A percentile compares a stretch with the other conserved stretches of the same genome.
Conservation (phyloP, 2,797 vertebrate species). For the Acrocephalus scirpaceus region DNA sequence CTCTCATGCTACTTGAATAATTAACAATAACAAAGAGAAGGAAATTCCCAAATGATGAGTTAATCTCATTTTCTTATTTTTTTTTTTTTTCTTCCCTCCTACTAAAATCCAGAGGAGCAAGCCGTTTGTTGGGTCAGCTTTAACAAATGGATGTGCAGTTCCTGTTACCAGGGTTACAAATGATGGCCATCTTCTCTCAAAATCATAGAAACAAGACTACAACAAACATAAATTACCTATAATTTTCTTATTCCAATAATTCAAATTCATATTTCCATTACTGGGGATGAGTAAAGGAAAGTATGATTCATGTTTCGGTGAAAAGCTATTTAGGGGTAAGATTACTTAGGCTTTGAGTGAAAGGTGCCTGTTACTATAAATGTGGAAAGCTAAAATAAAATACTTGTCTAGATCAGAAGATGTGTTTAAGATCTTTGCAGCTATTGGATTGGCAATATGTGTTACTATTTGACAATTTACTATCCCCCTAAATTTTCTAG, state of each 20-base stretch:
- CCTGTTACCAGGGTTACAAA: conserved; percentile 66
- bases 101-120: conserved; percentile 16
- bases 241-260: conserved; percentile 72
- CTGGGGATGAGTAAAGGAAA: conserved; percentile 31
- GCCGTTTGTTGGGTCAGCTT: conserved; percentile 7
- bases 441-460: background rate
- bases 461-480: background rate
- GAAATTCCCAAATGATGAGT: conserved; percentile 5
- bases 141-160: conserved; percentile 27
- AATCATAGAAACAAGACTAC: conserved; percentile 61
- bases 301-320: conserved; percentile 28
- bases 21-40: background rate
- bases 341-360: conserved; percentile 52
- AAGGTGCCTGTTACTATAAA: conserved; percentile 44
- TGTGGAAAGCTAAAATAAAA: conserved; percentile 41
- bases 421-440: background rate
- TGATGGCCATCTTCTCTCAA: conserved; percentile 61
- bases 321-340: conserved; percentile 34
- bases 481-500: background rate
- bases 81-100: background rate
- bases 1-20: background rate
- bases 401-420: background rate
- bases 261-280: conserved; percentile 59
- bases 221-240: conserved; percentile 71
- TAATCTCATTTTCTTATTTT: background rate